phyloP scores from a whole-genome alignment of 2,888 invertebrate species.

The Papilio elwesi region DNA sequence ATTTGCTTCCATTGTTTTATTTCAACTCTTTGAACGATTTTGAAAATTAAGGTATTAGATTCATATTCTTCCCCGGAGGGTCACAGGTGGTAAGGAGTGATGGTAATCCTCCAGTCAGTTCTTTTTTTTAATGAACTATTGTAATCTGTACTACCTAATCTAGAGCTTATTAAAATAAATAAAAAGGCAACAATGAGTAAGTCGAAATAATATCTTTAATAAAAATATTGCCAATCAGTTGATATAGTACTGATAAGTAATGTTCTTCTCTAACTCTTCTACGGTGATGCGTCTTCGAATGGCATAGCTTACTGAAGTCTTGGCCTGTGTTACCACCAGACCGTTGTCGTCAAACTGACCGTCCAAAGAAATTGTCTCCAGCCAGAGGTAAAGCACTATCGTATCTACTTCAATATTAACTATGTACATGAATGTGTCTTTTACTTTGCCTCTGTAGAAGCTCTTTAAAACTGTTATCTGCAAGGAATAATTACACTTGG shows the following conservation, averaged over 20 bases:
- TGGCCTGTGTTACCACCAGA: conserved; percentile 78
- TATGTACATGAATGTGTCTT: conserved; percentile 46
- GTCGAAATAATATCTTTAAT: too few relatives aligned
- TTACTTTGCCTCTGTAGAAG: conserved; percentile 28
- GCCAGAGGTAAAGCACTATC: conserved; percentile 88
- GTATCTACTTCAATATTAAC: conserved; percentile 71
- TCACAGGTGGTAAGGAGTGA: too few relatives aligned
- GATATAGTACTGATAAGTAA: conserved; percentile 66
- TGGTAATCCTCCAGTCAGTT: too few relatives aligned
- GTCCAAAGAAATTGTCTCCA: conserved; percentile 79
- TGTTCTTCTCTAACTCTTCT: conserved; percentile 56
- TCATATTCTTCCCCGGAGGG: too few relatives aligned
- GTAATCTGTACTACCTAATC: too few relatives aligned
- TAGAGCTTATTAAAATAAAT: too few relatives aligned
- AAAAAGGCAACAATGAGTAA: too few relatives aligned
- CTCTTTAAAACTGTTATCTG: conserved; percentile 60
- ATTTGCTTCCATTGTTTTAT: conserved; percentile 58
- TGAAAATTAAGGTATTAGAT: too few relatives aligned
- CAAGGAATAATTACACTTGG: conserved; percentile 42
- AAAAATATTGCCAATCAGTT: conserved; percentile 48
- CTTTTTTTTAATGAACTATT: too few relatives aligned
- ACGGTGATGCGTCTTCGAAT: conserved; percentile 52
- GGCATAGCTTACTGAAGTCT: conserved; percentile 52
- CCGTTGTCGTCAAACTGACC: conserved; percentile 92
- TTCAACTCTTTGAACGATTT: conserved; percentile 44